Percentiles rank a stretch among this genome's conserved stretches.
Conservation (phyloP, 2,113 vertebrate species). For the Orientallactaga bullata region DNA sequence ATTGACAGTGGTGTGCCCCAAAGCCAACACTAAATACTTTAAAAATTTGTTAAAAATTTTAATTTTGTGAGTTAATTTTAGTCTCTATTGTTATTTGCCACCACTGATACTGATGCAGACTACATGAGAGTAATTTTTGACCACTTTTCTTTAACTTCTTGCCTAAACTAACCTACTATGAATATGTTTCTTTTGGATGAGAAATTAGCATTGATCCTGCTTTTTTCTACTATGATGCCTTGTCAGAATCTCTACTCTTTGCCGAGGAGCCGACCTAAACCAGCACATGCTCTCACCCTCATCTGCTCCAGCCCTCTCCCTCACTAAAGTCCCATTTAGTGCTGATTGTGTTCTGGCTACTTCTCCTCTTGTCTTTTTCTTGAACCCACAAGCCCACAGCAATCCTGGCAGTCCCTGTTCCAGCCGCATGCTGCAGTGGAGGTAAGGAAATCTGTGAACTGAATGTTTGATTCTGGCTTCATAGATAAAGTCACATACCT, state of each 20-base stretch:
- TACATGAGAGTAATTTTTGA: constrained; percentile 59
- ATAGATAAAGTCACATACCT: constrained; percentile 18
- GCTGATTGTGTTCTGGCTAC: constrained; percentile 91
- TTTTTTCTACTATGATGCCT: constrained; percentile 81
- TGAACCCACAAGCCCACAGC: constrained; percentile 87
- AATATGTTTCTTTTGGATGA: constrained; percentile 63
- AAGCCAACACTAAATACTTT: constrained; percentile 52
- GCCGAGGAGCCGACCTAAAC: constrained; percentile 94
- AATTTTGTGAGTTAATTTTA: constrained; percentile 57
- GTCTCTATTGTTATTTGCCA: constrained; percentile 35
- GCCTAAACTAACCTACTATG: constrained; percentile 56
- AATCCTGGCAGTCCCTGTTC: constrained; percentile 88
- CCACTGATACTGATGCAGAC: neutral
- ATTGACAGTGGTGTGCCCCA: constrained; percentile 14
- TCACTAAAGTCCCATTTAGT: constrained; percentile 88
- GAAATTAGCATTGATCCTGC: constrained; percentile 79
- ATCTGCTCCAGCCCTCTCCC: constrained; percentile 88
- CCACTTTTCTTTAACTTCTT: constrained; percentile 68
- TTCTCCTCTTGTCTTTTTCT: constrained; percentile 91
- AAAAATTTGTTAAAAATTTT: constrained; percentile 38
- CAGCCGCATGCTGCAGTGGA: constrained; percentile 94
- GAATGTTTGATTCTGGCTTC: constrained; percentile 38
- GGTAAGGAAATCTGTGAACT: constrained; percentile 90
- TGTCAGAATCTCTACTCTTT: constrained; percentile 96
- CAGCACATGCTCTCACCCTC: constrained; percentile 93